Evolutionary conservation across 2,797 vertebrate genomes (phyloP).

Genomic region (Spinibarbus caldwelli): DNA sequence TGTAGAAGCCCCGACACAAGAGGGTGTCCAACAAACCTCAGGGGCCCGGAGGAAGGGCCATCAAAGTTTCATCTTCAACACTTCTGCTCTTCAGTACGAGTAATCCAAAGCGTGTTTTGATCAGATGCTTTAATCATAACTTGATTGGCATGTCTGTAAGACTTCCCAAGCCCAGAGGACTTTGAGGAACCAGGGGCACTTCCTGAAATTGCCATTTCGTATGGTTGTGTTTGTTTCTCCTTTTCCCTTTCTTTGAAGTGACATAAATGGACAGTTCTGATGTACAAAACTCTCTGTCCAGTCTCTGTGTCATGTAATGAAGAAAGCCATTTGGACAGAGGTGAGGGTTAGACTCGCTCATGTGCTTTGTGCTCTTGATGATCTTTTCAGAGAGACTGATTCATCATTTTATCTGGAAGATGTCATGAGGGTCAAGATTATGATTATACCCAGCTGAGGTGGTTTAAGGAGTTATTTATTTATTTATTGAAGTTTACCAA

Average conservation of each 20-base stretch:
- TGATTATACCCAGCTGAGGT: constrained; percentile 7
- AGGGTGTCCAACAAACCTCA: neutral
- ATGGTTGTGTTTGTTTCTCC: constrained; percentile 18
- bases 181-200: constrained; percentile 10
- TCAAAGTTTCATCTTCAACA: constrained; percentile 11
- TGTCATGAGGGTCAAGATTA: constrained; percentile 33
- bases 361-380: constrained; percentile 13
- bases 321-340: constrained; percentile 8
- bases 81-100: constrained; percentile 38
- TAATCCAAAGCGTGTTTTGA: constrained; percentile 23
- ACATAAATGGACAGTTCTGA: neutral
- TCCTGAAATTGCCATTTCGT: constrained; percentile 17
- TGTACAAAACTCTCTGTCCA: constrained; percentile 2
- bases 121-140: constrained; percentile 21
- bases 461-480: constrained; percentile 28
- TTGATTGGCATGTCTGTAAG: constrained; percentile 27
- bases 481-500: constrained; percentile 47
- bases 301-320: constrained; percentile 8
- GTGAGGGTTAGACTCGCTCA: neutral
- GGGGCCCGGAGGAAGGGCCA: neutral
- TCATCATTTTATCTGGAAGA: constrained; percentile 3
- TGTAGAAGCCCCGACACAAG: neutral
- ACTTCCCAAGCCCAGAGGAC: neutral
- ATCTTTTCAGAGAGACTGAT: constrained; percentile 43
- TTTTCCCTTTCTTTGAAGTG: constrained; percentile 27